Conservation (phyloP, 2,888 invertebrate genomes). For the Agrilus cyanescens region DNA sequence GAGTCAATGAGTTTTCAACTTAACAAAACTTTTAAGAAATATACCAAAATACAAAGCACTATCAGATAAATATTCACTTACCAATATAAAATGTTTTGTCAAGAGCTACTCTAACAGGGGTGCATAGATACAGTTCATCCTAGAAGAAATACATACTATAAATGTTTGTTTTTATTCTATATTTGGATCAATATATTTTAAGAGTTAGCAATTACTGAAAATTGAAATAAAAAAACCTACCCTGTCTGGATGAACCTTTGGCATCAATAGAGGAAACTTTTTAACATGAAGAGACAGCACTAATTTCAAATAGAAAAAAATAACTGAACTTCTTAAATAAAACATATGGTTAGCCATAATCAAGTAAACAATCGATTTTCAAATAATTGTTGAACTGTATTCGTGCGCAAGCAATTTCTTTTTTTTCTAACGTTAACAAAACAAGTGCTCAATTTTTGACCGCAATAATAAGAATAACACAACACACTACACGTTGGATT, state of each 20-base stretch:
- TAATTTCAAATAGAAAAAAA: constrained; percentile 18
- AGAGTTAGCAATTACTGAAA: too few relatives aligned
- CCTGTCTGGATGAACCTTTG: constrained; percentile 64
- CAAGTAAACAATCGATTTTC: constrained; percentile 15
- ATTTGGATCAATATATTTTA: too few relatives aligned
- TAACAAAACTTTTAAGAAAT: too few relatives aligned
- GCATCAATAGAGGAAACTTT: constrained; percentile 67
- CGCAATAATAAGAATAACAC: too few relatives aligned
- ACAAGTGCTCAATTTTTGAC: too few relatives aligned
- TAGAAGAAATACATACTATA: constrained; percentile 38
- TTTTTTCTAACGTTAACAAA: too few relatives aligned
- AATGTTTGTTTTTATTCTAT: background rate
- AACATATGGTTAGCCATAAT: constrained; percentile 32
- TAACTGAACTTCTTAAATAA: constrained; percentile 19
- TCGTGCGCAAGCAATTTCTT: too few relatives aligned
- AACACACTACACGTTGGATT: too few relatives aligned
- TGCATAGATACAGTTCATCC: constrained; percentile 87
- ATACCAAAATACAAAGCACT: too few relatives aligned
- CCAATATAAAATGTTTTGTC: constrained; percentile 71
- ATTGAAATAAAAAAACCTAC: constrained; percentile 51
- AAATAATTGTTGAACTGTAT: background rate
- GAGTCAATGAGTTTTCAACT: too few relatives aligned
- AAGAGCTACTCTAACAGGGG: constrained; percentile 72
- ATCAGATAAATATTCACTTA: constrained; percentile 30
- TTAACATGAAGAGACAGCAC: constrained; percentile 30